These are phyloP conservation scores for Dasyurus viverrinus DNA, from an alignment of 2,113 vertebrate species.

Conservation along the genomic window DNA sequence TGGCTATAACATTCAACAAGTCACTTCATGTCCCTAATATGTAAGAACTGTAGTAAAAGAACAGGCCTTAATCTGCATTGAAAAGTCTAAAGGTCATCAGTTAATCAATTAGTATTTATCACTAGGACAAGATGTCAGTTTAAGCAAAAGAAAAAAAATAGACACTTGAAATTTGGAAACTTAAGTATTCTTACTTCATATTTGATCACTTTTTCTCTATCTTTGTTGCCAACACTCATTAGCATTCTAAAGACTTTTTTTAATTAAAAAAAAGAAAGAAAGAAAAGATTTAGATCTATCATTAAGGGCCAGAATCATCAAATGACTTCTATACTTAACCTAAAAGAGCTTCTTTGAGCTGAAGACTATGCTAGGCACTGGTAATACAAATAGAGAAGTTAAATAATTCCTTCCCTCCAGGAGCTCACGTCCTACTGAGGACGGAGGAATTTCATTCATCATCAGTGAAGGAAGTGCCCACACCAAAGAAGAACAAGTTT, in stretches of 20 bases:
- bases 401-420: too few relatives aligned
- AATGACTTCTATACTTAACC: background rate
- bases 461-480: background rate
- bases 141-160: background rate
- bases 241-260: background rate
- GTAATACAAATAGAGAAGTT: too few relatives aligned
- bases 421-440: too few relatives aligned
- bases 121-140: background rate
- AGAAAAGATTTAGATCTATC: background rate
- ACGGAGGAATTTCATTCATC: background rate
- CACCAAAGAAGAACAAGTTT: background rate
- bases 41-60: background rate
- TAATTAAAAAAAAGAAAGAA: background rate
- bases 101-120: background rate
- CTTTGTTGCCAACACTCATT: background rate
- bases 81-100: too few relatives aligned
- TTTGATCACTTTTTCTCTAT: background rate
- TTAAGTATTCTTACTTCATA: background rate
- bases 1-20: background rate
- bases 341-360: background rate
- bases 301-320: background rate
- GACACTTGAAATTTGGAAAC: background rate
- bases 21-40: background rate
- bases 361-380: background rate
- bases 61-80: background rate